Evolutionary conservation across 2,888 invertebrate species (phyloP).

Genomic region (Lottia scabra): DNA sequence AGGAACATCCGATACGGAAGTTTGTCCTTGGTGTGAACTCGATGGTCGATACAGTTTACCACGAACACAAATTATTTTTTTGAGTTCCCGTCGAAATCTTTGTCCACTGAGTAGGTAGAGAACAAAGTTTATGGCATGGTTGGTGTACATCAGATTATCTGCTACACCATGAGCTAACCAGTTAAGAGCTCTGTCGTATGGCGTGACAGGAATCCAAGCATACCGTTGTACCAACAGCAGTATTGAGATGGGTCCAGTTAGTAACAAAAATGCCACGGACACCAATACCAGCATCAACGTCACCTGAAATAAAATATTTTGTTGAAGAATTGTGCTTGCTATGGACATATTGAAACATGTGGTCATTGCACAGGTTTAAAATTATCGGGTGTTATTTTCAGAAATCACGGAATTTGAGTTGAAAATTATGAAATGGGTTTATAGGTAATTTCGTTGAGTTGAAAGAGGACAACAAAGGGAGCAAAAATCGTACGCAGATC

Average conservation of each 20-base stretch:
- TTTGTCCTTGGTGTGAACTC: background rate
- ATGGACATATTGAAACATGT: too few relatives aligned
- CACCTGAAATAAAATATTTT: background rate
- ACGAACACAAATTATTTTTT: background rate
- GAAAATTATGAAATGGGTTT: too few relatives aligned
- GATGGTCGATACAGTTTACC: background rate
- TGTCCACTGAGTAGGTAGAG: slow-evolving; percentile 8
- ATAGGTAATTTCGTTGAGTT: too few relatives aligned
- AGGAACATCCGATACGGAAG: too few relatives aligned
- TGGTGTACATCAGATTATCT: slow-evolving; percentile 12
- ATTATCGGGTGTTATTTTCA: too few relatives aligned
- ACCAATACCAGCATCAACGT: slow-evolving; percentile 4
- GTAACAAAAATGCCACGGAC: background rate
- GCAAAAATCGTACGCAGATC: too few relatives aligned
- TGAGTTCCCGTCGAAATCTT: slow-evolving; percentile 5
- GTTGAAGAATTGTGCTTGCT: too few relatives aligned
- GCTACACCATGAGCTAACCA: background rate
- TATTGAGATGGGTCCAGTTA: slow-evolving; percentile 2
- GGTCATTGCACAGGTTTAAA: too few relatives aligned
- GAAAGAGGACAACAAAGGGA: too few relatives aligned
- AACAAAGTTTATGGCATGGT: slow-evolving; percentile 7
- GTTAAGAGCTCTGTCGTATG: background rate
- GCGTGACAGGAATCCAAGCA: background rate
- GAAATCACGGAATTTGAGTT: too few relatives aligned
- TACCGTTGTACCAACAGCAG: background rate